Evolutionary conservation across 2,888 invertebrate genomes (phyloP).

Genomic region (Apodemia zela): DNA sequence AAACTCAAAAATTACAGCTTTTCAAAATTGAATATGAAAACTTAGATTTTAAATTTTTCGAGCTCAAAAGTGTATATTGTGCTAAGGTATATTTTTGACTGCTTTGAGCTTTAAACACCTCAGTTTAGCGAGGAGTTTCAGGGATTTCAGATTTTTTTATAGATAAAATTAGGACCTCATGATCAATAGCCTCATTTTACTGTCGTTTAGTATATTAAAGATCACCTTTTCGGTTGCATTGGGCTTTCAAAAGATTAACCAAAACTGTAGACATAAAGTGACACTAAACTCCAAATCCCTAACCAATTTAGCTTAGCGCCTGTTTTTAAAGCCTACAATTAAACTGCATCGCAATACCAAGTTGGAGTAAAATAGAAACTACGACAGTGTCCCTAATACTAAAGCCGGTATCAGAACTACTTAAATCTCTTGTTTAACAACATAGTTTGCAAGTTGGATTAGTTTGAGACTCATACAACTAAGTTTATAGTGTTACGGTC

Average conservation of each 20-base stretch:
- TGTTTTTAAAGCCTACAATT: slow-evolving; percentile 46
- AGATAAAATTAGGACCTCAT: no score
- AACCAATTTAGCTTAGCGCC: slow-evolving; percentile 26
- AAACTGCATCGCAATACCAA: slow-evolving; percentile 39
- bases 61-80: no score
- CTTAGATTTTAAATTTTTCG: no score
- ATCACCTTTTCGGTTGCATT: not conserved
- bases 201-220: no score
- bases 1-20: no score
- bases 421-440: slow-evolving; percentile 38
- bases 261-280: not conserved
- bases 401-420: slow-evolving; percentile 37
- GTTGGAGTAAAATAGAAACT: slow-evolving; percentile 38
- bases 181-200: no score
- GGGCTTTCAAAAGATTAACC: not conserved
- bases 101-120: no score
- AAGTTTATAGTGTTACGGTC: slow-evolving; percentile 12
- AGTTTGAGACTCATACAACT: slow-evolving; percentile 26
- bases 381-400: slow-evolving; percentile 39
- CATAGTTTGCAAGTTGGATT: slow-evolving; percentile 38
- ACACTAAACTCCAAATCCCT: not conserved
- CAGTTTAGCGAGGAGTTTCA: no score
- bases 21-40: no score
- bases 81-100: no score
- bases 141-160: no score